phyloP scores from a whole-genome alignment of 2,888 invertebrate genomes.

The Chrysodeixis includens region DNA sequence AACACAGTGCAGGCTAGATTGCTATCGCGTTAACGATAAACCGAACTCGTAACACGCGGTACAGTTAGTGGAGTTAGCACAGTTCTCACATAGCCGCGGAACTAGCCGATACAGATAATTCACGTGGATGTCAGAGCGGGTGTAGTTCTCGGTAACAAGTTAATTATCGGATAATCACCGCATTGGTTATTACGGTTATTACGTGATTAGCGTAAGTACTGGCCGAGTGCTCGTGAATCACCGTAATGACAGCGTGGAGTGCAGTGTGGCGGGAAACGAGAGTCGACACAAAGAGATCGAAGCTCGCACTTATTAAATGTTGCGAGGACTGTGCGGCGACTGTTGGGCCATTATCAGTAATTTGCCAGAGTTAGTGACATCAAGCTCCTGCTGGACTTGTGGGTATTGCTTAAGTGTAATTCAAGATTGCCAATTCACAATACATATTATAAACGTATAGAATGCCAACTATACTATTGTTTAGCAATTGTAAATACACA shows the following conservation, averaged over 20 bases:
- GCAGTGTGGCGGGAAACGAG: background rate
- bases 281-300: slow-evolving; percentile 1
- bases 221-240: slow-evolving; percentile 3
- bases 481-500: background rate
- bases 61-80: background rate
- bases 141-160: slow-evolving; percentile 5
- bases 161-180: slow-evolving; percentile 10
- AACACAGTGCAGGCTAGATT: background rate
- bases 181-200: background rate
- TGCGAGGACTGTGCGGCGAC: background rate
- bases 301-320: background rate
- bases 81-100: slow-evolving; percentile 13
- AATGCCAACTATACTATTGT: too few relatives aligned
- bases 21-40: background rate
- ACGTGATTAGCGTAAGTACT: background rate
- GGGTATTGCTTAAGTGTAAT: too few relatives aligned
- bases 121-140: background rate
- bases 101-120: slow-evolving; percentile 12
- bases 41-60: background rate
- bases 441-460: background rate
- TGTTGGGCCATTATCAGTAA: background rate
- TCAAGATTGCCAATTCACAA: background rate
- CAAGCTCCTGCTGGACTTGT: background rate
- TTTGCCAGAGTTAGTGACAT: background rate
- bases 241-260: background rate